Base-by-base conservation (phyloP, 1,140 invertebrate species). In the Phymastichus coffea region DNA sequence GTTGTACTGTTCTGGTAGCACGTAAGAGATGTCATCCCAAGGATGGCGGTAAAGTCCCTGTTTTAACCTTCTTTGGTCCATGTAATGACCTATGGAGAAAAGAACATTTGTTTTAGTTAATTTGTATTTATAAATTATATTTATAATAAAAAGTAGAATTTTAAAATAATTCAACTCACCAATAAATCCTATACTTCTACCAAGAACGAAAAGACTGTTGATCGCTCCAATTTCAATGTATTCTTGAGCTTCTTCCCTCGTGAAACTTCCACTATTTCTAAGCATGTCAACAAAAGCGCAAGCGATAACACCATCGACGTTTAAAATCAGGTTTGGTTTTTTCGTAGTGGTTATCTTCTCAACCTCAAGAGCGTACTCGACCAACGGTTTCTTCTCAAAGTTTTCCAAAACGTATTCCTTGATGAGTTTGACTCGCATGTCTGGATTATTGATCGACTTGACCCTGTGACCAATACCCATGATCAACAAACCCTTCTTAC, bases 1-100 rank as follows among this genome's bases (percentile, higher is more conserved):
- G 57, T 79, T 78, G 58, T 87, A 87, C 69, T 87, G 86, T 68
- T 95, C 93, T 2, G 93, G 92, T 69, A 98, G 85, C 70, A 99
- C 93, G 76, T 99, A 99, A 4, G 94, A 96, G 79, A 99, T 99
- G 76, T 99, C 98, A 77, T 99, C 98, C 97, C 97, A 99, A 14
- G 98, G 98, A 81, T 99, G 97, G 67, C 98, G 88, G 80, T 99
- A 99, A 7, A 99, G 84, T 12, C 97, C 97, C 84, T 99, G 98
- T 76, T 99, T 98, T 78, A 99, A 84, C 64, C 97, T 84, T 80
- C 96, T 98, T 81, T 99, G 98, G 81, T 99, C 98, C 83, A 99
- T 88, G 72, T 92, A 99, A 78, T 99, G 98, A 43, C 96, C 89
- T 91, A 64, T 43, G 80, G 69, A 54, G 56, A 43, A 51, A 63